phyloP scores from a whole-genome alignment of 2,797 vertebrate genomes.

The Selene dorsalis region DNA sequence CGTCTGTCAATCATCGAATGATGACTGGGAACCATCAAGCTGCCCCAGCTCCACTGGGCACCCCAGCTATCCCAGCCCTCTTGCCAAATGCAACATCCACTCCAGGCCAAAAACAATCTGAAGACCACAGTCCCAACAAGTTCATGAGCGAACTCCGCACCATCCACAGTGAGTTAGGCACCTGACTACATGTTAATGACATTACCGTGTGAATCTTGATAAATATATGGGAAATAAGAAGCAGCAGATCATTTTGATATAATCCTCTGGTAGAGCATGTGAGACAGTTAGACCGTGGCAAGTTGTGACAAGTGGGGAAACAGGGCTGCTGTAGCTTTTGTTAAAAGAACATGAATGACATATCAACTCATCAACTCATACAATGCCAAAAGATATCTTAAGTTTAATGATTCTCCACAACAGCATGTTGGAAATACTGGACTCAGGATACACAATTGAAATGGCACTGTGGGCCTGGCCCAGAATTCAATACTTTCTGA shows the following conservation, averaged over 20 bases:
- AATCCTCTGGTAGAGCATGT: conserved; percentile 1
- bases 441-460: background rate
- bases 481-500: background rate
- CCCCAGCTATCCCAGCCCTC: conserved; percentile 22
- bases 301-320: background rate
- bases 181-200: background rate
- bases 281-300: too few species aligned
- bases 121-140: conserved; percentile 64
- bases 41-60: conserved; percentile 29
- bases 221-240: background rate
- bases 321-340: background rate
- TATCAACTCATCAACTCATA: background rate
- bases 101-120: conserved; percentile 46
- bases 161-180: conserved; percentile 75
- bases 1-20: conserved; percentile 22
- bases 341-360: conserved; percentile 1
- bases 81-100: conserved; percentile 55
- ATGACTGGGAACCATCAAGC: conserved; percentile 71
- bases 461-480: background rate
- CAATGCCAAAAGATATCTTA: conserved; percentile 2
- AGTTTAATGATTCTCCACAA: background rate
- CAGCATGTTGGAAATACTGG: background rate
- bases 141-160: conserved; percentile 79
- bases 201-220: background rate
- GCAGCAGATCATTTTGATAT: background rate